These are phyloP conservation scores for Mustela nigripes DNA, from an alignment of 2,113 vertebrate species.

Conservation along the genomic window DNA sequence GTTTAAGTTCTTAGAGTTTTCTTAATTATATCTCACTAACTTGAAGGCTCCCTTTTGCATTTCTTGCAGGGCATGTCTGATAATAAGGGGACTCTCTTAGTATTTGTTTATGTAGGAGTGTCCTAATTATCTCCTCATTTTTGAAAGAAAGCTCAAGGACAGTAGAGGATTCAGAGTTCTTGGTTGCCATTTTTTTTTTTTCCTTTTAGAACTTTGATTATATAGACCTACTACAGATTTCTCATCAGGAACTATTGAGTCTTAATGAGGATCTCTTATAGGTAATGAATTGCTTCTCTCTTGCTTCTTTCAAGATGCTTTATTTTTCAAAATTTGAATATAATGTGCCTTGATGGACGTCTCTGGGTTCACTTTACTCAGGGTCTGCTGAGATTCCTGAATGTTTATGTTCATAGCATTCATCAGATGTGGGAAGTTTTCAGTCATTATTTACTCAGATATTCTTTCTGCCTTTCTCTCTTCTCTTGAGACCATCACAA, in stretches of 20 bases:
- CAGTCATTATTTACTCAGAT: background rate
- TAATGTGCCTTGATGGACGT: background rate
- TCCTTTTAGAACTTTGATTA: background rate
- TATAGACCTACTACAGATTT: background rate
- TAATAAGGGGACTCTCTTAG: background rate
- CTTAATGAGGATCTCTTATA: background rate
- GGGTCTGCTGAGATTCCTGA: background rate
- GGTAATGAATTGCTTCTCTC: background rate
- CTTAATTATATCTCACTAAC: background rate
- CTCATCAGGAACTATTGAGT: background rate
- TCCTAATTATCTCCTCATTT: background rate
- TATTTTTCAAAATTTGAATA: background rate
- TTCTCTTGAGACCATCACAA: background rate
- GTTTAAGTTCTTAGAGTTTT: background rate
- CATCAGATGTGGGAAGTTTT: background rate
- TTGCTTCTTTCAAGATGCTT: background rate
- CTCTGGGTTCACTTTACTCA: background rate
- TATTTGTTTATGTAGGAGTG: background rate
- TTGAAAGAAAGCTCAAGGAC: background rate
- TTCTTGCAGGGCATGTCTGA: background rate
- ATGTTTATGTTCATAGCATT: background rate
- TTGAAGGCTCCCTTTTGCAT: background rate
- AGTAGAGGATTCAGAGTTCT: background rate
- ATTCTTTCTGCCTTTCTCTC: background rate
- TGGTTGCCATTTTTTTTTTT: background rate